Conservation (phyloP, 2,113 vertebrate genomes). For the Nymphicus hollandicus region DNA sequence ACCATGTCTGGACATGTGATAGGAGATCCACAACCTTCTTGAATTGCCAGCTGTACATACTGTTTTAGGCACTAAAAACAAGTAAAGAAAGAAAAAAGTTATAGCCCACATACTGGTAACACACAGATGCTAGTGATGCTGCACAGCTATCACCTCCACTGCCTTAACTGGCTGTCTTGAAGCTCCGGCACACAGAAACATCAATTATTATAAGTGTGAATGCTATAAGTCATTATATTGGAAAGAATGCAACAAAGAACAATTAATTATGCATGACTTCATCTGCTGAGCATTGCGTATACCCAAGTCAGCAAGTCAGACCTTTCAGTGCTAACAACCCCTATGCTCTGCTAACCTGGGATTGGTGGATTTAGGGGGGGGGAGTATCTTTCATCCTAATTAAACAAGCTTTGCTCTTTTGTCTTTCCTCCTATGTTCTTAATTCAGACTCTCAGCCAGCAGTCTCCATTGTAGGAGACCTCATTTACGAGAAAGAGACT, state of each 20-base stretch:
- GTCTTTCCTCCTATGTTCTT: neutral
- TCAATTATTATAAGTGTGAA: constrained; percentile 33
- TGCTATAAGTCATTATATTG: constrained; percentile 49
- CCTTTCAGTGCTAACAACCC: neutral
- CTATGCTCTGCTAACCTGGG: neutral
- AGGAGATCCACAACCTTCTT: constrained; percentile 87
- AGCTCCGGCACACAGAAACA: constrained; percentile 19
- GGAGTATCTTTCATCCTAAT: neutral
- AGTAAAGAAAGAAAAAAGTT: constrained; percentile 31
- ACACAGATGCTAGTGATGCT: neutral
- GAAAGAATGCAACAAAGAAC: constrained; percentile 59
- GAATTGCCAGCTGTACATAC: constrained; percentile 87
- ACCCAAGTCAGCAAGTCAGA: constrained; percentile 52
- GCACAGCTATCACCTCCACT: neutral
- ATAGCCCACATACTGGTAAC: neutral
- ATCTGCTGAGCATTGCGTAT: constrained; percentile 1
- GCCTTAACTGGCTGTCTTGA: constrained; percentile 59
- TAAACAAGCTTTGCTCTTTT: neutral
- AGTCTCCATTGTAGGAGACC: neutral
- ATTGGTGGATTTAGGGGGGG: neutral
- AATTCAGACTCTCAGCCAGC: neutral
- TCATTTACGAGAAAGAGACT: neutral
- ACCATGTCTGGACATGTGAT: constrained; percentile 92
- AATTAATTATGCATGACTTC: constrained; percentile 58
- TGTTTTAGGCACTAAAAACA: constrained; percentile 87